These are phyloP conservation scores for Crotalus helleri DNA, from an alignment of 2,113 vertebrate genomes.

Conservation along the genomic window DNA sequence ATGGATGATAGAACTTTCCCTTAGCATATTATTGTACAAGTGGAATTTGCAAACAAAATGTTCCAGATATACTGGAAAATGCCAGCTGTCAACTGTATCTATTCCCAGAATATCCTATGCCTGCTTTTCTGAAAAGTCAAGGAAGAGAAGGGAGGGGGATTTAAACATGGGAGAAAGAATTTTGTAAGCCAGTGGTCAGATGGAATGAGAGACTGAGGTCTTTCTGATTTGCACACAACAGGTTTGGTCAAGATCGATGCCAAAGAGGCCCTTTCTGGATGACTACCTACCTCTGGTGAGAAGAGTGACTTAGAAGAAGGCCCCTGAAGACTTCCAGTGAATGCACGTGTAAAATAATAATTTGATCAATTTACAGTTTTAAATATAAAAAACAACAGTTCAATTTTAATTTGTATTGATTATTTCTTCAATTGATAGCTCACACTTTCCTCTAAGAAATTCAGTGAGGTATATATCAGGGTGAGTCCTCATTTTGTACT, in stretches of 20 bases:
- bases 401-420: neutral
- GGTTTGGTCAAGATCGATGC: neutral
- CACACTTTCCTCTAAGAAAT: neutral
- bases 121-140: neutral
- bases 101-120: neutral
- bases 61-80: neutral
- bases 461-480: neutral
- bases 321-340: neutral
- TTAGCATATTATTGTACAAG: neutral
- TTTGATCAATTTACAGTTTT: neutral
- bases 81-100: neutral
- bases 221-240: neutral
- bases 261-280: neutral
- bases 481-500: neutral
- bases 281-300: neutral
- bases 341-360: neutral
- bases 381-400: neutral
- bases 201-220: neutral
- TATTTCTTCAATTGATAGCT: neutral
- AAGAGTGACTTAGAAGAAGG: neutral
- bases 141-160: neutral
- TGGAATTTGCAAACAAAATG: neutral
- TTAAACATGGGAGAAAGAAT: neutral
- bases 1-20: neutral
- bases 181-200: neutral